Evolutionary conservation across 1,140 invertebrate genomes (phyloP), one percentile per base, ranked within the genome.

Genomic region (Drosophila sucinea): DNA sequence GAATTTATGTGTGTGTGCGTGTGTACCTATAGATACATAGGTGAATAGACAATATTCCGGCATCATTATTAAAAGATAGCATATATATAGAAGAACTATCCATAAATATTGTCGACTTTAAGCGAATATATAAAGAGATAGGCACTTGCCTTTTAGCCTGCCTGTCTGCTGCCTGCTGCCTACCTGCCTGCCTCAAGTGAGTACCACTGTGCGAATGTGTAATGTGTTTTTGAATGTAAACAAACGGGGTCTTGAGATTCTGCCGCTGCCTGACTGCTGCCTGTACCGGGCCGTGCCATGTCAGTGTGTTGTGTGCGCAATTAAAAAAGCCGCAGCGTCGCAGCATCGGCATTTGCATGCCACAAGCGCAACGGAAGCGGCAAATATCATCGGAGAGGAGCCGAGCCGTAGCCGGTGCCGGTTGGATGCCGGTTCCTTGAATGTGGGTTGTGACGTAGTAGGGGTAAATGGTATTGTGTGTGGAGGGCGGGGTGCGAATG

Each of bases 241-340:
- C 86, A 90, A 90, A 90, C 70, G 79, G 86, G 82, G 82, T 90
- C 86, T 83, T 90, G 86, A 90, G 86, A 86, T 81, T 78, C 81
- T 60, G 82, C 40, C 70, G 55, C n/a, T 47, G 60, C 44, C 64
- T 60, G 38, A n/a, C 30, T 55, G 40, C 29, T 67, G 54, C 30
- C 54, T n/a, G n/a, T 17, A 0, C 17, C 55, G 25, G 33, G 23
- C 23, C 67, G 38, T 25, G 27, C 10, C 57, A 25, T 63, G 54
- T 11, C 5, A 44, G 64, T 69, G 61, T 69, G 61, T 23, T 60
- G 54, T 84, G 63, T 62, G 60, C 69, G 73, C 68, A 89, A 89
- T 87, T 87, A 89, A 80, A 84, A 80, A 80, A 74, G 75, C 79
- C 54, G 75, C 74, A 40, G 54, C 38, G 62, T 60, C 57, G 41